A percentile compares a stretch with the other conserved stretches of the same genome.
These are phyloP conservation scores for Florisuga fusca DNA, from an alignment of 2,797 vertebrate species.

Conservation along the genomic window DNA sequence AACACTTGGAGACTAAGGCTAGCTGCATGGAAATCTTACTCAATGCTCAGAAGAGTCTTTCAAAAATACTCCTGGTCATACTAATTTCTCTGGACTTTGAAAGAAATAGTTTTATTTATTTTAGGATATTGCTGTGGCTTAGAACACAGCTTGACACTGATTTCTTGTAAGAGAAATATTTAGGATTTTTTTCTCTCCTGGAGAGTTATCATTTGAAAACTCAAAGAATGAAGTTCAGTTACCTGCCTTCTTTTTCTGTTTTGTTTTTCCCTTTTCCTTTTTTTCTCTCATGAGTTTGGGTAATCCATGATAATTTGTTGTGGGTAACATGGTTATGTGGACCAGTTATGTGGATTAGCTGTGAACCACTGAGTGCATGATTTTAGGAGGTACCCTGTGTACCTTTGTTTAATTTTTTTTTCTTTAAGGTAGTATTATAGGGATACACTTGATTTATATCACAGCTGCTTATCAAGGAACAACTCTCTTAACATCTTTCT, in stretches of 20 bases:
- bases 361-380: background rate
- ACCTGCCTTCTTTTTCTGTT: background rate
- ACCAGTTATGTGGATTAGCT: background rate
- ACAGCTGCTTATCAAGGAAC: background rate
- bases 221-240: background rate
- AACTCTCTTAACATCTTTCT: background rate
- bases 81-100: conserved; percentile 27
- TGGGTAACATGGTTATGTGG: background rate
- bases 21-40: background rate
- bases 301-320: background rate
- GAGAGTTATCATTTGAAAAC: background rate
- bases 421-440: background rate
- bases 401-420: background rate
- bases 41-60: background rate
- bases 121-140: conserved; percentile 39
- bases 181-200: background rate
- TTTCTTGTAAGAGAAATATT: conserved; percentile 26
- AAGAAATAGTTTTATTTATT: conserved; percentile 11
- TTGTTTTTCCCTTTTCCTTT: background rate
- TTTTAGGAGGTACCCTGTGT: background rate
- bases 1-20: conserved; percentile 14
- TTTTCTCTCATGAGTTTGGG: background rate
- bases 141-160: conserved; percentile 27
- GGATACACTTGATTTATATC: background rate
- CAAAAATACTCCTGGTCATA: conserved; percentile 20